Percentiles rank a stretch among this genome's conserved stretches.
Conservation (phyloP, 2,113 vertebrate species). For the Atlantisia rogersi region DNA sequence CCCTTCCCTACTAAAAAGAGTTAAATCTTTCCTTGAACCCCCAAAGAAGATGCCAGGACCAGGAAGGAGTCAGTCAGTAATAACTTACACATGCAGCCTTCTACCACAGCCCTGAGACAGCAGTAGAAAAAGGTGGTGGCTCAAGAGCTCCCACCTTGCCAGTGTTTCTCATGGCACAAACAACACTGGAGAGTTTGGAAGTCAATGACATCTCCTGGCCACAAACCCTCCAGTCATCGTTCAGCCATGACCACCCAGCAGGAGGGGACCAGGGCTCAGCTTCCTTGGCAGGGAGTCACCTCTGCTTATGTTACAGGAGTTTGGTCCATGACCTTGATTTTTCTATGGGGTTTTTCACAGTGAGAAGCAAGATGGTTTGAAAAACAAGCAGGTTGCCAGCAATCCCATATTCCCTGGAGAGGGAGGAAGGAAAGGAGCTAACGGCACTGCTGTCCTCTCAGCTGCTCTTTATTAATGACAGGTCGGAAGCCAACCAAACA, state of each 20-base stretch:
- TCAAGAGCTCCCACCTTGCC: background rate
- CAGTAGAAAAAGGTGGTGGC: rapidly evolving
- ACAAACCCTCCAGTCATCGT: background rate
- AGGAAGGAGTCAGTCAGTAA: background rate
- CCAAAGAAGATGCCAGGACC: background rate
- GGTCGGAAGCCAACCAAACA: background rate
- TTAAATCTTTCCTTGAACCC: background rate
- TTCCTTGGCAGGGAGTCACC: background rate
- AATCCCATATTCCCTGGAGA: background rate
- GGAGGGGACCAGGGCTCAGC: background rate
- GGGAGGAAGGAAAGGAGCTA: background rate
- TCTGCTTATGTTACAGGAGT: rapidly evolving
- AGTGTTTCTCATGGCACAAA: background rate
- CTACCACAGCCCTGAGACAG: background rate
- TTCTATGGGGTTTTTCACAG: background rate
- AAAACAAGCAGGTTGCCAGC: background rate
- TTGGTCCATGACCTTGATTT: background rate
- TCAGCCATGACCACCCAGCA: background rate
- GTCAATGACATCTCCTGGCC: background rate
- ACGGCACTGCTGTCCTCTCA: background rate
- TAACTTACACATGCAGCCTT: background rate
- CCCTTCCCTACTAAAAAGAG: background rate
- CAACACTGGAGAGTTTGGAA: background rate
- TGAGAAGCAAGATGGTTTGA: background rate
- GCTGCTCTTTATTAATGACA: background rate